Conservation (phyloP, 2,797 vertebrate species). For the Hemitrygon akajei region DNA sequence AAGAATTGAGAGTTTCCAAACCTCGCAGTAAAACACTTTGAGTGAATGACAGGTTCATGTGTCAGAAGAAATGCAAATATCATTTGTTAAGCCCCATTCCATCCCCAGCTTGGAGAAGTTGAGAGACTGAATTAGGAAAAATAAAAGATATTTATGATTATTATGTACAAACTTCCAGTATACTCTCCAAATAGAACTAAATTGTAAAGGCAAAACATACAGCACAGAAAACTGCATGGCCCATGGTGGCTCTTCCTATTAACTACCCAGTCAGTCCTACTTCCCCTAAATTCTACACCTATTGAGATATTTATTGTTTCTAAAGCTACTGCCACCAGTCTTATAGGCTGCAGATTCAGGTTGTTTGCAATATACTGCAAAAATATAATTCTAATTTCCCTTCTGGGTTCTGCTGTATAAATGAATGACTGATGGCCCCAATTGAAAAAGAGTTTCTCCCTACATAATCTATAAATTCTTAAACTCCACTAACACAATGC, state of each 20-base stretch:
- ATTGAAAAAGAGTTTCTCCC: neutral
- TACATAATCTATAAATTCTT: neutral
- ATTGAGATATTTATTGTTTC: neutral
- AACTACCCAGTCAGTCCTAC: neutral
- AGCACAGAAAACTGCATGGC: neutral
- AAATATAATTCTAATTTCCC: neutral
- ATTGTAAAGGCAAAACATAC: neutral
- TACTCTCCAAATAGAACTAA: neutral
- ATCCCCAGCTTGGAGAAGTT: neutral
- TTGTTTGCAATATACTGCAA: neutral
- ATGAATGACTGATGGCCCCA: neutral
- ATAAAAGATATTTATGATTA: neutral
- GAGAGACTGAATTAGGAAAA: neutral
- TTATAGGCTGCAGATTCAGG: neutral
- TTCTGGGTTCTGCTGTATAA: neutral
- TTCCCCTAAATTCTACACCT: neutral
- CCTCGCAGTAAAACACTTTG: neutral
- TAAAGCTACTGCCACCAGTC: neutral
- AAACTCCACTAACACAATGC: neutral
- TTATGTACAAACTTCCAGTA: neutral
- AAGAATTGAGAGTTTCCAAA: neutral
- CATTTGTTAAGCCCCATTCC: neutral
- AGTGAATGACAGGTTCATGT: neutral
- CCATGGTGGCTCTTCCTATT: neutral
- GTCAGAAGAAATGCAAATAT: neutral